Evolutionary conservation across 2,888 invertebrate genomes (phyloP), one percentile per base, ranked within the genome.

Genomic region (Apamea monoglypha): DNA sequence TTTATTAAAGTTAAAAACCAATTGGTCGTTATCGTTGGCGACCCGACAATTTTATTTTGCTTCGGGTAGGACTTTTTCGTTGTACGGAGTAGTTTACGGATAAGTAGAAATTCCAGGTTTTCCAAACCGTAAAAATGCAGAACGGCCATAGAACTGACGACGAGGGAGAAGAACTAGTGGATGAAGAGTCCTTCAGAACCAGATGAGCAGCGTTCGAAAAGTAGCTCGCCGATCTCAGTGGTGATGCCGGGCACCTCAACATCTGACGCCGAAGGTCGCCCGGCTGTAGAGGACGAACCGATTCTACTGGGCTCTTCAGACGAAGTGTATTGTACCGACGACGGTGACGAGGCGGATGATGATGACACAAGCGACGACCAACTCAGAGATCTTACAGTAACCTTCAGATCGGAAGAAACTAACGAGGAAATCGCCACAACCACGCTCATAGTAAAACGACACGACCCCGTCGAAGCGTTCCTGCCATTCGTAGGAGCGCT

Each of bases 391-490:
- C 70, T 83, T 0, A 82, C 50, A 3, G 74, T 82, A 3, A 78
- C 74, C 32, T 74, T 56, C 18, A 67, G 21, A 67, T 40, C 66
- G 0, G 78, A 83, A 18, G 59, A 82, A 25, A 73, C 63, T 0
- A 32, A 47, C 10, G 66, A 73, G 36, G 74, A 79, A 59, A 64
- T 72, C 3, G 32, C 79, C 0, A 79, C 79, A 25, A 74, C 71
- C 47, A 68, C 25, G 25, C 63, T 83, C 0, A 68, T 66, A 63
- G 2, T 78, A 8, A 83, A 63, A 59, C 50, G 50, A 8, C n/a
- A 66, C 3, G 84, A 84, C n/a, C 25, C 74, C 10, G 71, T 84
- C 0, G 84, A 77, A 10, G 40, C 68, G 1, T 84, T 84, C 40
- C 18, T 84, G 5, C 74, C 74, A 3, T 84, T 81, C 70, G 84